Conservation (phyloP, 2,888 invertebrate genomes). For the Aplocera efformata region DNA sequence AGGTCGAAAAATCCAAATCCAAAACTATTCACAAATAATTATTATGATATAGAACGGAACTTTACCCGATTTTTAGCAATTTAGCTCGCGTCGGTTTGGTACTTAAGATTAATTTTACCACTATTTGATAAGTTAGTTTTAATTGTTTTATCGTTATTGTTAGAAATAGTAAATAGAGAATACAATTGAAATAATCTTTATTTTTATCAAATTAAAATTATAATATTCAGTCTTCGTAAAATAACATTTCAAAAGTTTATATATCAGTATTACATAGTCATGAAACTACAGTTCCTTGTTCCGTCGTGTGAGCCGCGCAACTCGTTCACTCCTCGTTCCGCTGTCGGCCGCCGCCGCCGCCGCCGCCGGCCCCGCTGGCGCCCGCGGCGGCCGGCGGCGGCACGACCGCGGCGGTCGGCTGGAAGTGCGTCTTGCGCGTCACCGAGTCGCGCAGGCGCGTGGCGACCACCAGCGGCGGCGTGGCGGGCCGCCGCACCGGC, state of each 20-base stretch:
- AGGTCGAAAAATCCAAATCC: constrained; percentile 1
- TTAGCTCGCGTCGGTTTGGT: too few relatives aligned
- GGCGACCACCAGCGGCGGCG: constrained; percentile 73
- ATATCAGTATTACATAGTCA: too few relatives aligned
- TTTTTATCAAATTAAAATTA: constrained; percentile 1
- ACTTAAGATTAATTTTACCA: constrained; percentile 4
- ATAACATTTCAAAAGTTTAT: too few relatives aligned
- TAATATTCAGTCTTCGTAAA: neutral
- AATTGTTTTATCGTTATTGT: neutral
- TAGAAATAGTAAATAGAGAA: constrained; percentile 1
- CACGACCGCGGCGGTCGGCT: constrained; percentile 3
- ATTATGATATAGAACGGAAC: too few relatives aligned
- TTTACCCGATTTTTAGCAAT: too few relatives aligned
- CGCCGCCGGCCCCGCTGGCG: neutral
- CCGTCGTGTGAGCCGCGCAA: too few relatives aligned
- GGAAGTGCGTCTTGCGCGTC: constrained; percentile 23
- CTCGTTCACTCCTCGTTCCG: too few relatives aligned
- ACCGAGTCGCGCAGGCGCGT: constrained; percentile 50
- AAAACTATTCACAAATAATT: neutral
- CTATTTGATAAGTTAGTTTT: constrained; percentile 5
- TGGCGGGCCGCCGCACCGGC: constrained; percentile 78
- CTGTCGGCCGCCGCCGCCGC: too few relatives aligned
- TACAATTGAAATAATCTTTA: neutral
- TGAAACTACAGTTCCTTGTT: too few relatives aligned
- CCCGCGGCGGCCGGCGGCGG: neutral